A percentile compares a stretch with the other conserved stretches of the same genome.
Evolutionary conservation across 2,797 vertebrate species (phyloP).

Genomic region (Nannoperca australis): DNA sequence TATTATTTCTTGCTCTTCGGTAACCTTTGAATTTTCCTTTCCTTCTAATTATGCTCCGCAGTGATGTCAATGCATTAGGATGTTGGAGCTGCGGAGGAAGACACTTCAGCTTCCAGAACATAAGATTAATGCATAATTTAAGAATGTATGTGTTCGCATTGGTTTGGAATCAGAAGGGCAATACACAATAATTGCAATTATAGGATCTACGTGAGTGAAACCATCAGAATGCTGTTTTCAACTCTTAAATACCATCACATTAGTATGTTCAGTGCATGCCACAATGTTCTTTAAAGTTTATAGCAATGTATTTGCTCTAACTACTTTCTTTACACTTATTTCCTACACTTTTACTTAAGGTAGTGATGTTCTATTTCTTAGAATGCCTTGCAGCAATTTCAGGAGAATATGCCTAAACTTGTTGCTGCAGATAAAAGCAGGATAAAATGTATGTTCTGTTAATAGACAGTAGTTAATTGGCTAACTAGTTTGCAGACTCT

Average conservation of each 20-base stretch:
- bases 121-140: conserved; percentile 3
- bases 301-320: conserved; percentile 49
- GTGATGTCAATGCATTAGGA: conserved; percentile 17
- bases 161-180: conserved; percentile 1
- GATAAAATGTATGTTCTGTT: neutral
- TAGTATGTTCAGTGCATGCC: conserved; percentile 41
- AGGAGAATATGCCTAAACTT: conserved; percentile 7
- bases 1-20: conserved; percentile 46
- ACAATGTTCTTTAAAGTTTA: conserved; percentile 56
- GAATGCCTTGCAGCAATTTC: conserved; percentile 17
- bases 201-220: neutral
- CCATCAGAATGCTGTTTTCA: conserved; percentile 25
- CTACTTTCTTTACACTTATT: conserved; percentile 27
- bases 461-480: neutral
- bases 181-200: conserved; percentile 29
- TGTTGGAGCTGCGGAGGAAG: conserved; percentile 4
- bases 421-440: conserved; percentile 12
- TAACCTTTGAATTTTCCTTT: conserved; percentile 36
- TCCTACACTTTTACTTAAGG: conserved; percentile 22
- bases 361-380: conserved; percentile 14
- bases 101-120: conserved; percentile 11
- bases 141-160: neutral
- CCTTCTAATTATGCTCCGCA: conserved; percentile 36
- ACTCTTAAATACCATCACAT: conserved; percentile 37
- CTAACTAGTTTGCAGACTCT: neutral